phyloP scores from a whole-genome alignment of 2,113 vertebrate genomes.

The Ceyx margarethae region DNA sequence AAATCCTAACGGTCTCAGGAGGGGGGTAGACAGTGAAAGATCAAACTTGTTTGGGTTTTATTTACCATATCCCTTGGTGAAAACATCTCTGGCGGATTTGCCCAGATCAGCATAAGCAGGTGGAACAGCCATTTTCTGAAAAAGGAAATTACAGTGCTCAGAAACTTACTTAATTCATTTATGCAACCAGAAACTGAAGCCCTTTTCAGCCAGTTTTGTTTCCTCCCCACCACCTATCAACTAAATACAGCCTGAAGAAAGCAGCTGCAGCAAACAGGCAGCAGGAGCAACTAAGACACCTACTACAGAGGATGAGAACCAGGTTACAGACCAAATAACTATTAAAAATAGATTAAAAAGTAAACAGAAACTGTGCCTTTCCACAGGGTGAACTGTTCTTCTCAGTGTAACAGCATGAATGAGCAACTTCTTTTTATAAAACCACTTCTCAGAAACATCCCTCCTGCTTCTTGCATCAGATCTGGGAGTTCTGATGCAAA shows the following conservation, averaged over 20 bases:
- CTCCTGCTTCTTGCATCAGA: not conserved
- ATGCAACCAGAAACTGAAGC: not conserved
- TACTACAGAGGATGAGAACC: not conserved
- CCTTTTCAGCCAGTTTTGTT: not conserved
- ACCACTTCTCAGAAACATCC: not conserved
- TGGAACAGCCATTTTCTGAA: constrained; percentile 91
- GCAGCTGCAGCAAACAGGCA: not conserved
- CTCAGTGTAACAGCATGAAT: not conserved
- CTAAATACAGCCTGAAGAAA: not conserved
- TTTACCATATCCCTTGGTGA: constrained; percentile 97
- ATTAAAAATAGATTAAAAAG: not conserved
- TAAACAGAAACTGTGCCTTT: not conserved
- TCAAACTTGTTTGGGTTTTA: not conserved
- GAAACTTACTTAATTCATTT: not conserved
- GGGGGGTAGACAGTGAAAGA: not conserved
- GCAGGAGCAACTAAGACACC: not conserved
- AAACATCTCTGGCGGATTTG: constrained; percentile 93
- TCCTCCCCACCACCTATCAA: not conserved
- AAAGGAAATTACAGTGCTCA: not conserved
- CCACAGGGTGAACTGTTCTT: not conserved
- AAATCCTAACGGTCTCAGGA: not conserved
- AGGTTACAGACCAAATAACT: not conserved
- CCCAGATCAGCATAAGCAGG: constrained; percentile 92
- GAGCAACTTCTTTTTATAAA: not conserved
- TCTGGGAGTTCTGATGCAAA: not conserved